Evolutionary conservation across 2,888 invertebrate species (phyloP), one percentile per base, ranked within the genome.

Genomic region (Phortica magna): DNA sequence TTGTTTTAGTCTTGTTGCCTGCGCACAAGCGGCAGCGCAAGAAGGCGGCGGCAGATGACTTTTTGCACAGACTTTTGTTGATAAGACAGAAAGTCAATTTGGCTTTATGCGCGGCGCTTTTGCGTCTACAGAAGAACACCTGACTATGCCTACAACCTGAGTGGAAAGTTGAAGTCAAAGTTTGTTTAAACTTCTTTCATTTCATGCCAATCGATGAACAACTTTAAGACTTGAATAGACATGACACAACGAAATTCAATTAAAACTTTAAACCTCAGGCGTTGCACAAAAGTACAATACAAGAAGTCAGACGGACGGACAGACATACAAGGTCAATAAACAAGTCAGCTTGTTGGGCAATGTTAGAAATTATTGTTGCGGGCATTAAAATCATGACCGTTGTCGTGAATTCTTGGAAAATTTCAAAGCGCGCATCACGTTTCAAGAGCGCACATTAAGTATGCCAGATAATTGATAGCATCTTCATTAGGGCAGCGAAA

Each of bases 221-320:
- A 85, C 80, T 85, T 85, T 83, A 88, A 85, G 55, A 85, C 83
- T 88, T 85, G 82, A 88, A 41, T 80, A 76, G 65, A 75, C 78
- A 72, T 71, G 74, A 31, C 31, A 31, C 31, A 31, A 31, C 31
- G 31, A 81, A 82, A 84, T 88, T 85, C 85, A 83, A 88, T 85
- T 85, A 85, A 88, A 85, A 85, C 81, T 85, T 85, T 43, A 22
- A 82, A 5, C 41, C 17, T 17, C 73, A 65, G 67, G 74, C 78
- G 59, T n/a, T 31, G 2, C 31, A 31, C 31, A 31, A 31, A 31
- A 31, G 31, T 31, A 31, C 31, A 31, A 31, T 31, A 31, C 31
- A 31, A 31, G 31, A 31, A 31, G 31, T 14, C 55, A 55, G 55
- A n/a, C 17, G 6, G 55, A 55, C 19, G 6, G 7, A 57, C 7